Evolutionary conservation across 2,888 invertebrate species (phyloP).

Genomic region (Pristionchus entomophagus): DNA sequence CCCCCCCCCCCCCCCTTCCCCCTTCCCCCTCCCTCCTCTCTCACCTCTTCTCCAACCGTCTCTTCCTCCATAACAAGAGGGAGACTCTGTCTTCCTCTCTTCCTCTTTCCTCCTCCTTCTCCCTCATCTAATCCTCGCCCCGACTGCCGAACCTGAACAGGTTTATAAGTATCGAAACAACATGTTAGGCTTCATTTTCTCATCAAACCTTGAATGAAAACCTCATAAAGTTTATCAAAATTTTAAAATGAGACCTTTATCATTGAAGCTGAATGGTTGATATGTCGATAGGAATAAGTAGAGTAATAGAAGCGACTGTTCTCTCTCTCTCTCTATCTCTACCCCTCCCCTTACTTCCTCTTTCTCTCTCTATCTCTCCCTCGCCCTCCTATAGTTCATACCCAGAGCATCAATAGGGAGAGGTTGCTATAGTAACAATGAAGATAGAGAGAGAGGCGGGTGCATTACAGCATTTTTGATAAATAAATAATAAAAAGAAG

Average conservation of each 20-base stretch:
- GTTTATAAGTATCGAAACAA: too few relatives aligned
- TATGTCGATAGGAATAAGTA: too few relatives aligned
- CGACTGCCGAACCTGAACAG: conserved; percentile 48
- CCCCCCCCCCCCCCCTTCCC: too few relatives aligned
- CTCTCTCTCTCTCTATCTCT: too few relatives aligned
- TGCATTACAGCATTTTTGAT: not conserved
- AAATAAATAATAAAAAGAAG: not conserved
- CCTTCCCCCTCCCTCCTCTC: conserved; percentile 50
- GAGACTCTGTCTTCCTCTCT: conserved; percentile 42
- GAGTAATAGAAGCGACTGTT: not conserved
- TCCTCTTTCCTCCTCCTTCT: conserved; percentile 46
- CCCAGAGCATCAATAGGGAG: not conserved
- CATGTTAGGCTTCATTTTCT: too few relatives aligned
- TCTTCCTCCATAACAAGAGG: not conserved
- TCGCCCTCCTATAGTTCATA: conserved; percentile 5
- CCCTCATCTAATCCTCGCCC: conserved; percentile 48
- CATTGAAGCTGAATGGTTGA: too few relatives aligned
- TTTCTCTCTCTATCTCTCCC: not conserved
- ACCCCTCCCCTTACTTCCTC: not conserved
- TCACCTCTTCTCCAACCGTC: not conserved
- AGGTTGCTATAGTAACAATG: not conserved
- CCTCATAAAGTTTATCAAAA: too few relatives aligned
- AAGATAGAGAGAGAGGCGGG: not conserved
- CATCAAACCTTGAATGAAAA: too few relatives aligned
- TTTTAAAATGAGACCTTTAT: too few relatives aligned